These are phyloP conservation scores for Orthosia gothica DNA, from an alignment of 2,888 invertebrate genomes.

Conservation along the genomic window DNA sequence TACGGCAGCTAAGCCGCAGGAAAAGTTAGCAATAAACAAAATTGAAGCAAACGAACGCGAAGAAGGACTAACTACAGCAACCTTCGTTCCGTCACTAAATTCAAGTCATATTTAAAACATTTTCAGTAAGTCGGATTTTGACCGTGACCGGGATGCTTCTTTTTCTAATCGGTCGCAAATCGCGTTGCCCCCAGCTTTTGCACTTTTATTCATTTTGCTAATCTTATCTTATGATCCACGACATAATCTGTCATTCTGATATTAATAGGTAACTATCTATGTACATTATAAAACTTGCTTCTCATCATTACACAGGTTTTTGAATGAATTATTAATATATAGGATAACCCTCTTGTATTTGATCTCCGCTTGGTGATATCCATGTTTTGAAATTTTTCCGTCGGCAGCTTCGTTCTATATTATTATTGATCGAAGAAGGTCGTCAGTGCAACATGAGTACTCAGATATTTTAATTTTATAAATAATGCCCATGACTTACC, in stretches of 20 bases:
- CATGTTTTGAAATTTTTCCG: no score
- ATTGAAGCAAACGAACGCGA: no score
- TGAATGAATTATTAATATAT: background rate
- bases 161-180: constrained; percentile 10
- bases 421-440: no score
- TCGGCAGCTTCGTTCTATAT: no score
- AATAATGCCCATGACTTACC: no score
- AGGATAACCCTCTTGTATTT: background rate
- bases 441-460: background rate
- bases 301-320: constrained; percentile 13
- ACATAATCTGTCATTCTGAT: no score
- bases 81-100: background rate
- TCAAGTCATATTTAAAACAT: background rate
- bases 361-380: background rate
- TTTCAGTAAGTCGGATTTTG: background rate
- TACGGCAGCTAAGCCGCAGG: no score
- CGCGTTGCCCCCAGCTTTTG: background rate
- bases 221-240: constrained; percentile 20
- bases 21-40: no score
- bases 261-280: no score
- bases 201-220: background rate
- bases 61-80: no score
- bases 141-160: constrained; percentile 6
- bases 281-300: constrained; percentile 11
- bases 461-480: no score